Base-by-base conservation (phyloP, 2,113 vertebrate genomes). In the Cebidichthys violaceus region DNA sequence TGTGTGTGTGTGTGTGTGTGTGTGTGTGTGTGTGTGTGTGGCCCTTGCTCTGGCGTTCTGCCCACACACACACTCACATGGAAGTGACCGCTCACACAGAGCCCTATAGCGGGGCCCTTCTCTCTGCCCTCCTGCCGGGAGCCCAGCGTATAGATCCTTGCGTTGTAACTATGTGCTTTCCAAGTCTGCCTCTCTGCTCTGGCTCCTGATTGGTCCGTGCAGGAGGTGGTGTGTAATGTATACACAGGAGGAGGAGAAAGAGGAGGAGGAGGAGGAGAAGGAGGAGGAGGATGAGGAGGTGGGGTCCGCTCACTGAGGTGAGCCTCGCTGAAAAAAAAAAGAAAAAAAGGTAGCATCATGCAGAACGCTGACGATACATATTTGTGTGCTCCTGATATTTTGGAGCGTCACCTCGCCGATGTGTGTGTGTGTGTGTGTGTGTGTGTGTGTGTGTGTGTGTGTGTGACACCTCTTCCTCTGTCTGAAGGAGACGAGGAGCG, bases 161-260 rank as follows among this genome's bases (percentile, higher is more conserved):
- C 70, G 76, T 83, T 94, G 93, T 94, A 92, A 91, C 93, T 92
- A 94, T 94, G 93, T 93, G 93, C 90, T 70, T 87, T 86, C 78
- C 83, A 88, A 94, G 91, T 94, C 93, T 94, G 93, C 93, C 93
- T 92, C 83, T 47, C 70, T 83, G 78, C 70, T 72, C 89, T 29
- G 84, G 72, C 81, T 90, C 65, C 90, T 92, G 92, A 94, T 94
- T 94, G 93, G 93, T 73, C 29, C 80, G 68, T 43, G 77, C 84
- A 43, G 84, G 87, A 88, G 90, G 83, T 81, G 84, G 90, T 87
- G 88, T 87, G 85, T 85, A 92, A 93, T 93, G 89, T 93, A 93
- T 88, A 94, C 91, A 90, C 82, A 72, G 81, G 89, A 88, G 86
- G 86, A 88, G 86, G 86, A 57, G 82, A 64, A 59, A 73, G 85